Percentiles rank a stretch among this genome's conserved stretches.
Evolutionary conservation across 2,888 invertebrate genomes (phyloP).

Genomic region (Ophion costatus): DNA sequence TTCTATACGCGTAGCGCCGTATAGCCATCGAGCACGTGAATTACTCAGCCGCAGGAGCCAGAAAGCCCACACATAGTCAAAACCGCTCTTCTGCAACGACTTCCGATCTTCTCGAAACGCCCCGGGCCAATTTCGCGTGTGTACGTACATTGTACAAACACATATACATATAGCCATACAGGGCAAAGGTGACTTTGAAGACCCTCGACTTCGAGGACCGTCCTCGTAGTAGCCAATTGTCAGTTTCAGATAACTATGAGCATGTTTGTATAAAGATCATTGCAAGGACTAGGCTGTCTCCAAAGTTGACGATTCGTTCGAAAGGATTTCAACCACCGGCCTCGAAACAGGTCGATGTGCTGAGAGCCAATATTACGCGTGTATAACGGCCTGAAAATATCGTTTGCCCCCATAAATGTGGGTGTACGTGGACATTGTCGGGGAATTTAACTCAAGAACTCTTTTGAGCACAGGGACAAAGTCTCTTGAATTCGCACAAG

Average conservation of each 20-base stretch:
- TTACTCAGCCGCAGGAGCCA: slow-evolving; percentile 59
- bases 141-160: background rate
- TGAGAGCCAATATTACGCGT: background rate
- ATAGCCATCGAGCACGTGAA: slow-evolving; percentile 54
- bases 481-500: background rate
- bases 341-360: too few relatives aligned
- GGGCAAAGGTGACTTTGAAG: slow-evolving; percentile 5
- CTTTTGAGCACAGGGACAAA: background rate
- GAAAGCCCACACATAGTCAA: slow-evolving; percentile 42
- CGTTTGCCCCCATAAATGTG: background rate
- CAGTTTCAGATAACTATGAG: background rate
- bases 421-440: background rate
- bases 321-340: background rate
- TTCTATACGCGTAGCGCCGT: slow-evolving; percentile 36
- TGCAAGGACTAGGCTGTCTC: background rate
- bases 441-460: background rate
- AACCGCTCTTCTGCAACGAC: slow-evolving; percentile 35
- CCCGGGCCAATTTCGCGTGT: slow-evolving; percentile 39
- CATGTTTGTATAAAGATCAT: background rate
- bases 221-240: background rate
- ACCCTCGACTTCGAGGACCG: background rate
- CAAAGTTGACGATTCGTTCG: background rate
- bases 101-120: slow-evolving; percentile 53
- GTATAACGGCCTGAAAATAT: too few relatives aligned
- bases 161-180: background rate